phyloP scores from a whole-genome alignment of 2,113 vertebrate genomes.

The Steatornis caripensis region DNA sequence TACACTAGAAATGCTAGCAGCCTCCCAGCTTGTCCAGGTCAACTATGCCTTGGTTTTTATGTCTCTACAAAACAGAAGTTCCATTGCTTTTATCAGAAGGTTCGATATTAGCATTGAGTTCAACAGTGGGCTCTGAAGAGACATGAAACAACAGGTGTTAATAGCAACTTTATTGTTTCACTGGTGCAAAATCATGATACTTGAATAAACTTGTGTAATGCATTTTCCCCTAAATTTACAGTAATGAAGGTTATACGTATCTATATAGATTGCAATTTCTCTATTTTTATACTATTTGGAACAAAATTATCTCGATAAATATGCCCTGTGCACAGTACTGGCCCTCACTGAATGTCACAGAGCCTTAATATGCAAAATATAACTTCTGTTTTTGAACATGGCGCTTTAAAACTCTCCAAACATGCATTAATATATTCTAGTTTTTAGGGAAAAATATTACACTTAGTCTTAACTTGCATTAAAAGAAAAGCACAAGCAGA shows the following conservation, averaged over 20 bases:
- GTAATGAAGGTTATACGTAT: slow-evolving; percentile 78
- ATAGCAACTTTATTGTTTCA: slow-evolving; percentile 83
- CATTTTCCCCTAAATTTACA: slow-evolving; percentile 79
- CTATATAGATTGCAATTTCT: slow-evolving; percentile 76
- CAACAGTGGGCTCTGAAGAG: slow-evolving; percentile 24
- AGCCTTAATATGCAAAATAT: slow-evolving; percentile 80
- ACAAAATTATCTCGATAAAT: slow-evolving; percentile 79
- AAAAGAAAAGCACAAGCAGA: slow-evolving; percentile 67
- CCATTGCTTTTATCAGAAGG: background rate
- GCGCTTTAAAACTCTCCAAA: slow-evolving; percentile 71
- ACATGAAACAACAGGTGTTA: slow-evolving; percentile 67
- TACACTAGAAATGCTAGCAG: background rate
- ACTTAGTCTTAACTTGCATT: slow-evolving; percentile 67
- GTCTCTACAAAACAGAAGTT: background rate
- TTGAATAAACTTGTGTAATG: slow-evolving; percentile 67
- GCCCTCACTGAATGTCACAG: slow-evolving; percentile 69
- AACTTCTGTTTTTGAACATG: slow-evolving; percentile 71
- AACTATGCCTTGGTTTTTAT: background rate
- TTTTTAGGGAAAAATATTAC: slow-evolving; percentile 70
- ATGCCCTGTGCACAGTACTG: slow-evolving; percentile 67
- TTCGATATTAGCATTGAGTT: background rate
- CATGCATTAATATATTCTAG: slow-evolving; percentile 79
- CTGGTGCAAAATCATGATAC: slow-evolving; percentile 75
- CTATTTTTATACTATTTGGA: slow-evolving; percentile 76
- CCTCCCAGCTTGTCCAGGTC: background rate